phyloP scores from a whole-genome alignment of 2,797 vertebrate genomes.

The Clamator glandarius region DNA sequence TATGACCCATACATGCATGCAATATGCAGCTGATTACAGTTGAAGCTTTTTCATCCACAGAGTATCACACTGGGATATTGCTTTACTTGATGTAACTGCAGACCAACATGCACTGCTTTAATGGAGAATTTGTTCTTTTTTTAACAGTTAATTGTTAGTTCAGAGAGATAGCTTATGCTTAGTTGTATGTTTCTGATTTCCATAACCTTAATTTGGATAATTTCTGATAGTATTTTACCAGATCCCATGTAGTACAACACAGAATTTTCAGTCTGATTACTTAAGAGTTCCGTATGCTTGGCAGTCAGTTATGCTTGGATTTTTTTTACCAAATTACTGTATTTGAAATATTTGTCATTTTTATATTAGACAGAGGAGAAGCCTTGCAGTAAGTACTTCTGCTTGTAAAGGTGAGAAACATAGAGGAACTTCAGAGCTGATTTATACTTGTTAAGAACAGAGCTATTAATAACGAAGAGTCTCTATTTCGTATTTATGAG shows the following conservation, averaged over 20 bases:
- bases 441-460: background rate
- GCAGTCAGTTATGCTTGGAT: background rate
- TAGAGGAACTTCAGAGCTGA: background rate
- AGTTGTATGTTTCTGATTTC: background rate
- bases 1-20: background rate
- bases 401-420: background rate
- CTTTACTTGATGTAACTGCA: background rate
- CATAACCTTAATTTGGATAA: background rate
- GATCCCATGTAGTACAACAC: background rate
- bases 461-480: background rate
- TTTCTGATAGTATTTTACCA: background rate
- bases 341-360: background rate
- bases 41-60: background rate
- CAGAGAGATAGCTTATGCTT: background rate
- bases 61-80: background rate
- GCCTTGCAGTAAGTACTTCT: background rate
- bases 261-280: background rate
- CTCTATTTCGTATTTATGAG: background rate
- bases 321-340: background rate
- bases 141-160: constrained; percentile 5
- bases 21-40: background rate
- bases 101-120: background rate
- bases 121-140: background rate
- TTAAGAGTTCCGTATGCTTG: background rate
- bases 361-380: background rate